Percentiles rank a stretch among this genome's conserved stretches.
Evolutionary conservation across 2,797 vertebrate species (phyloP).

Genomic region (Mus minutoides): DNA sequence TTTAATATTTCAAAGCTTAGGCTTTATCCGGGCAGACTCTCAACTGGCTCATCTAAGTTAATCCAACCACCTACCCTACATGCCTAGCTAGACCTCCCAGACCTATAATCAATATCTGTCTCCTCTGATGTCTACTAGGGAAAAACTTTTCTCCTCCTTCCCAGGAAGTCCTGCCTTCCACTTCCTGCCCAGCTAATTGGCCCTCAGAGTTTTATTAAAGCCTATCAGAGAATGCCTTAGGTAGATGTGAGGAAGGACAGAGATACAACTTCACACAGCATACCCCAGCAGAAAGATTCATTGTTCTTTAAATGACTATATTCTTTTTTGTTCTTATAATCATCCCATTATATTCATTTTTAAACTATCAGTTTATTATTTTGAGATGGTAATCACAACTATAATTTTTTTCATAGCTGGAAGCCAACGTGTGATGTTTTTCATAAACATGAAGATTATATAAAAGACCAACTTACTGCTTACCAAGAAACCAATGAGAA

Average conservation of each 20-base stretch:
- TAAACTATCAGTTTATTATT: slow-evolving; percentile 54
- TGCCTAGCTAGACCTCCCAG: too few relatives aligned
- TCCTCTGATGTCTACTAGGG: background rate
- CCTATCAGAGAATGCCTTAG: background rate
- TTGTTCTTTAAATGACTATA: slow-evolving; percentile 32
- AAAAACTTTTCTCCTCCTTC: background rate
- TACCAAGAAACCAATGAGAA: slow-evolving; percentile 85
- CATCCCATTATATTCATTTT: background rate
- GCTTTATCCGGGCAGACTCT: background rate
- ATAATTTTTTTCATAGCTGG: slow-evolving; percentile 84
- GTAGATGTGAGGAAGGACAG: background rate
- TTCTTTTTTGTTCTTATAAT: background rate
- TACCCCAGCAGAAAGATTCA: background rate
- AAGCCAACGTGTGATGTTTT: slow-evolving; percentile 86
- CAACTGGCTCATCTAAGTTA: background rate
- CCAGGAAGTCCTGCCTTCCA: background rate
- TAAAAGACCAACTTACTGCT: slow-evolving; percentile 83
- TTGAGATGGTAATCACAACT: slow-evolving; percentile 57
- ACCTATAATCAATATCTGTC: background rate
- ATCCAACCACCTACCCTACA: background rate
- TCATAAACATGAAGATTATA: slow-evolving; percentile 86
- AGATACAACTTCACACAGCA: background rate
- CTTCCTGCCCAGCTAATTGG: background rate
- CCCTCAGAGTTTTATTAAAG: background rate
- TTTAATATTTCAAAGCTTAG: background rate